Evolutionary conservation across 1,140 invertebrate species (phyloP).

Genomic region (Euwallacea fornicatus): DNA sequence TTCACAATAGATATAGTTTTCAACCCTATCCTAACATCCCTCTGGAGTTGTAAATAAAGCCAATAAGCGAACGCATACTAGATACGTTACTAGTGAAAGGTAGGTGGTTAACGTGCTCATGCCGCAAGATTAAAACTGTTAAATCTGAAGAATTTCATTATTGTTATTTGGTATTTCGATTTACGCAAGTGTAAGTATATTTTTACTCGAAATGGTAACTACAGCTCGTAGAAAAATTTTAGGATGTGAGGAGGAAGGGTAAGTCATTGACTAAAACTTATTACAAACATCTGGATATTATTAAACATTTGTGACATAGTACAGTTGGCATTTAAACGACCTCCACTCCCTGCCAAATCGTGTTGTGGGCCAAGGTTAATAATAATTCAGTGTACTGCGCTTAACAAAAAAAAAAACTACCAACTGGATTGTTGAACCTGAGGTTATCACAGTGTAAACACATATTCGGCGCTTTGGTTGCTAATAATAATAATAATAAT

Average conservation of each 20-base stretch:
- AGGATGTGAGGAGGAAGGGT: slow-evolving; percentile 51
- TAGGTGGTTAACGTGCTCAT: too few relatives aligned
- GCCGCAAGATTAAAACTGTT: too few relatives aligned
- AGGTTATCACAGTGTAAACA: too few relatives aligned
- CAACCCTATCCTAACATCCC: slow-evolving; percentile 30
- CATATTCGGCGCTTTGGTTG: too few relatives aligned
- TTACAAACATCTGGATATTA: too few relatives aligned
- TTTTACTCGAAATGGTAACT: too few relatives aligned
- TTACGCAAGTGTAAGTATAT: too few relatives aligned
- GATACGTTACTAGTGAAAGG: slow-evolving; percentile 29
- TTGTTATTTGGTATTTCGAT: too few relatives aligned
- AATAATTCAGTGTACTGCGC: not conserved
- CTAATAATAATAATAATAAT: too few relatives aligned
- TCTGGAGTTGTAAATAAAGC: not conserved
- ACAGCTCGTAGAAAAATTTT: slow-evolving; percentile 41
- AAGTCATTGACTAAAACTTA: slow-evolving; percentile 35
- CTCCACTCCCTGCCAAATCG: not conserved
- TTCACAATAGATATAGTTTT: slow-evolving; percentile 43
- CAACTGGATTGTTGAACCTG: too few relatives aligned
- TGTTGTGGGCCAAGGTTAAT: not conserved
- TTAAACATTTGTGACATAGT: not conserved
- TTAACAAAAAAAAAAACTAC: not conserved
- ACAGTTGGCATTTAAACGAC: not conserved
- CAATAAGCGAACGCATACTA: slow-evolving; percentile 31
- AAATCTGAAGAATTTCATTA: too few relatives aligned